Evolutionary conservation across 2,888 invertebrate genomes (phyloP), one percentile per base, ranked within the genome.

Genomic region (Andrena praecox): DNA sequence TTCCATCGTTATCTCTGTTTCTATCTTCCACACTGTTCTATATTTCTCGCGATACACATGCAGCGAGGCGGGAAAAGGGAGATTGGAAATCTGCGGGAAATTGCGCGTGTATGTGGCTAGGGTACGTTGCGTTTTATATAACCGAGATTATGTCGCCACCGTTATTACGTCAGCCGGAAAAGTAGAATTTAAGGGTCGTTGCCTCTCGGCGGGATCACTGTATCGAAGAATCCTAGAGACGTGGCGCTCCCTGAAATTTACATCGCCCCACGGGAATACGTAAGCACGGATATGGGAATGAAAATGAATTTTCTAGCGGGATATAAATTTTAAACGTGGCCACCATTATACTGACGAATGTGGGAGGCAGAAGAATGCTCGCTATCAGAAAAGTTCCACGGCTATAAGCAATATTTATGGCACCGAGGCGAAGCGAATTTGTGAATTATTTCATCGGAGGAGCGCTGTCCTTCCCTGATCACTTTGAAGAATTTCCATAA

Each of bases 41-140:
- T 29, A 48, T 63, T 12, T 42, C 12, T 6, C 29, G 42, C 48
- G 60, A 67, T 54, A 35, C 62, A 20, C 27, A 48, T 60, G 16
- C 56, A 10, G 33, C 48, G 5, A 24, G 33, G 42, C 3, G 54
- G 52, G 67, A 52, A 31, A 82, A 89, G 86, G 89, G 89, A 91
- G 90, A 92, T 92, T 91, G 90, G 87, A 92, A 90, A 91, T 91
- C 89, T 87, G 80, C 81, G 75, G 82, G 82, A 88, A 88, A 89
- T 88, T 85, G 86, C 80, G 42, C 50, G 63, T 64, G 63, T 67
- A 12, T 20, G 63, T 27, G 29, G 24, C 16, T 16, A 10, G 59
- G 27, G 62, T 29, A 62, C 27, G 48, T 73, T 78, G 70, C 69
- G 66, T 78, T 72, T 76, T 75, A 66, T 75, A 67, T 78, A 86